Conservation (phyloP, 2,113 vertebrate genomes). For the Antigone vipio region DNA sequence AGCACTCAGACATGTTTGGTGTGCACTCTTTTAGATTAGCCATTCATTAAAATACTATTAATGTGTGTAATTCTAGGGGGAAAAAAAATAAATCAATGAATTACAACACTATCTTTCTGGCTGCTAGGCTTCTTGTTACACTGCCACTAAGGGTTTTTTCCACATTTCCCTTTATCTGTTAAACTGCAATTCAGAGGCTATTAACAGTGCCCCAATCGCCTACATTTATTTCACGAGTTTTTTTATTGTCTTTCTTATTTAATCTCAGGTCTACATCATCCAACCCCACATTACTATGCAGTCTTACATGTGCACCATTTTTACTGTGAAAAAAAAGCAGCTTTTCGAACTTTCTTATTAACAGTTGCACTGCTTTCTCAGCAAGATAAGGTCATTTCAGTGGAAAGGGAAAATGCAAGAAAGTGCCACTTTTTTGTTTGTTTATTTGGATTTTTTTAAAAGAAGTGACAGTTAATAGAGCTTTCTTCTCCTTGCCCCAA, state of each 20-base stretch:
- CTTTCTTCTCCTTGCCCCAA: background rate
- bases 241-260: background rate
- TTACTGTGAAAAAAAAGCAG: background rate
- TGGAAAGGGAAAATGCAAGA: background rate
- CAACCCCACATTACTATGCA: background rate
- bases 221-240: background rate
- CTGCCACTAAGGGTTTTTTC: background rate
- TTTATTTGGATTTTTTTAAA: background rate
- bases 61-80: background rate
- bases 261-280: background rate
- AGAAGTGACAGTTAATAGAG: background rate
- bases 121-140: background rate
- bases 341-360: background rate
- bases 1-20: background rate
- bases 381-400: background rate
- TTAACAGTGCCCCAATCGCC: background rate
- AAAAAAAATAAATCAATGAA: background rate
- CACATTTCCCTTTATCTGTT: background rate
- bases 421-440: background rate
- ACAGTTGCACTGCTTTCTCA: background rate
- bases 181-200: background rate
- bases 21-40: slow-evolving; percentile 26
- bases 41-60: slow-evolving; percentile 26
- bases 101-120: background rate
- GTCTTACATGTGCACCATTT: background rate